Evolutionary conservation across 2,113 vertebrate species (phyloP), one percentile per base, ranked within the genome.

Genomic region (Actenoides lindsayi): DNA sequence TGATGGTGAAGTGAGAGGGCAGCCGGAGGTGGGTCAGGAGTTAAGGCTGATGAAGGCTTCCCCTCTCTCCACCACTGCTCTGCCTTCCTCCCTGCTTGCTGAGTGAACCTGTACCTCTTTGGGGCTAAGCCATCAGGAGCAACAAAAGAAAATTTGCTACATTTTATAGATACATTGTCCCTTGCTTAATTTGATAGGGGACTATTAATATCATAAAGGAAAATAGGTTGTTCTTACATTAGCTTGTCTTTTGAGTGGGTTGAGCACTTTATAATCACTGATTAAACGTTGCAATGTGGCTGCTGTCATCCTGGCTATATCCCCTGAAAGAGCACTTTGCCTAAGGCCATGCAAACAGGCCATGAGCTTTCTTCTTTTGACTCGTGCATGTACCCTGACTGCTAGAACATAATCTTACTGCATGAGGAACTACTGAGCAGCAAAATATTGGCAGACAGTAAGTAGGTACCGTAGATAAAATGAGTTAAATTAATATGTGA

Each of bases 211-310:
- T 67, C 44, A 20, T 90, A 73, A 92, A 74, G 63, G 65, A 83
- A 95, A 89, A 79, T 50, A 85, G 48, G 64, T 41, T 90, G 92
- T 39, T 91, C 63, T 86, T 91, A 57, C 8, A 20, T 87, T 92
- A 62, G 70, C 56, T 93, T 95, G 44, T 74, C 56, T 90, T 96
- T 94, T 6, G 33, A 93, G 78, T 76, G 87, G 78, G 79, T 92
- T 1, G 24, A 81, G 65, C 73, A 39, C 76, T 91, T 94, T 77
- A 83, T 27, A 85, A 13, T 89, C 60, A 33, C 70, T 93, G 90
- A 91, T 96, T 95, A 90, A 92, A 90, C 83, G 80, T 88, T 80
- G 62, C 59, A 48, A 33, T 63, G 79, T 69, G n/a, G 20, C 70
- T 88, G 70, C 78, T 86, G 35, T 33, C 57, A 31, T 91, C 41